These are phyloP conservation scores for Drosophila parthenogenetica DNA, from an alignment of 2,888 invertebrate genomes.

Conservation along the genomic window DNA sequence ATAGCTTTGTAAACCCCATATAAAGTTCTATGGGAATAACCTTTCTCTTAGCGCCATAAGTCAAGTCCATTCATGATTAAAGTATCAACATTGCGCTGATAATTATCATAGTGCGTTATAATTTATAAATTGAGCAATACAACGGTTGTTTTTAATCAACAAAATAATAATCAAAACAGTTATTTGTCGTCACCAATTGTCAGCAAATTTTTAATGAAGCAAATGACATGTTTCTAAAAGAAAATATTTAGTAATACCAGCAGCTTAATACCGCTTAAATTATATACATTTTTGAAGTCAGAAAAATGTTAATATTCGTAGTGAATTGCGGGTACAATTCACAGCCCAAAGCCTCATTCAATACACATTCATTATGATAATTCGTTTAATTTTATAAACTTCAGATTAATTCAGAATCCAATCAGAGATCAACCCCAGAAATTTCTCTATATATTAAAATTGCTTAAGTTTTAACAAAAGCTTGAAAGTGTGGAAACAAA, in stretches of 20 bases:
- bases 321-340: too few relatives aligned
- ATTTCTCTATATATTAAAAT: too few relatives aligned
- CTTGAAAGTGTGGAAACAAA: too few relatives aligned
- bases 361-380: too few relatives aligned
- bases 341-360: too few relatives aligned
- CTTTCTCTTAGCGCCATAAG: not conserved
- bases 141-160: not conserved
- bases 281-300: not conserved
- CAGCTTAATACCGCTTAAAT: not conserved
- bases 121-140: not conserved
- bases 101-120: conserved; percentile 2
- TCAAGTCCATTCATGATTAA: not conserved
- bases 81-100: not conserved
- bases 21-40: not conserved
- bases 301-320: too few relatives aligned
- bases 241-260: not conserved
- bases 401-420: too few relatives aligned
- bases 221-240: not conserved
- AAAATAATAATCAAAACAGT: not conserved
- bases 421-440: too few relatives aligned
- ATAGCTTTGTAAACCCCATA: not conserved
- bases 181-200: not conserved
- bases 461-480: too few relatives aligned
- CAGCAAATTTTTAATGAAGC: not conserved
- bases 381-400: too few relatives aligned